Percentiles rank a stretch among this genome's conserved stretches.
These are phyloP conservation scores for Lepisosteus oculatus DNA, from an alignment of 2,113 vertebrate genomes.

Conservation along the genomic window DNA sequence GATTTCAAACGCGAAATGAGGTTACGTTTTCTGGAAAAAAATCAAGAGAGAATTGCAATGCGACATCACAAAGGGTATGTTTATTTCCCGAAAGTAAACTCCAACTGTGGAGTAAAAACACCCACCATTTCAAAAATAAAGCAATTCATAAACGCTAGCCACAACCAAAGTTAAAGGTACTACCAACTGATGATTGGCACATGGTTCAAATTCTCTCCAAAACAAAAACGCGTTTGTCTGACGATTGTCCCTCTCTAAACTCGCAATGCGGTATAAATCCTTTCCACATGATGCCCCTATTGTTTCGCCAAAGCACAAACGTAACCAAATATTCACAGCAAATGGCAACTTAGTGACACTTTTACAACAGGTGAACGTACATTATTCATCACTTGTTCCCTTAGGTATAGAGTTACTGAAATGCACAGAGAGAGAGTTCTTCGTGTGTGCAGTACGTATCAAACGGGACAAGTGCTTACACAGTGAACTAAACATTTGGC, in stretches of 20 bases:
- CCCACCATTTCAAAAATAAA: too few species aligned
- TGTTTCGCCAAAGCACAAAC: slow-evolving; percentile 6
- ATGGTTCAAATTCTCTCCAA: neutral
- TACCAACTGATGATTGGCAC: neutral
- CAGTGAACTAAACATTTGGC: too few species aligned
- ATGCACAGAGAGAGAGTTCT: neutral
- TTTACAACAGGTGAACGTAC: slow-evolving; percentile 29
- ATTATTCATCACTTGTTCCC: slow-evolving; percentile 15
- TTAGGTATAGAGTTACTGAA: neutral
- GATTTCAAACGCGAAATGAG: too few species aligned
- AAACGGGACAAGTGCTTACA: neutral
- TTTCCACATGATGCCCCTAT: slow-evolving; percentile 15
- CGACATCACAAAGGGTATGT: too few species aligned
- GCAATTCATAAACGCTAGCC: too few species aligned
- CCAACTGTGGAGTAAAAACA: too few species aligned
- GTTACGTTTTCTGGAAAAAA: too few species aligned
- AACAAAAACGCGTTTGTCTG: slow-evolving; percentile 6
- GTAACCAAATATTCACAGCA: slow-evolving; percentile 34
- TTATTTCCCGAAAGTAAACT: too few species aligned
- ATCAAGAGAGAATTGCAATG: too few species aligned
- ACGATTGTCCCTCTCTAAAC: neutral
- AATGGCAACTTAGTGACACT: slow-evolving; percentile 20
- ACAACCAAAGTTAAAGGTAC: neutral
- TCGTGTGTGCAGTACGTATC: neutral
- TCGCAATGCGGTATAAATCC: slow-evolving; percentile 11